phyloP scores from a whole-genome alignment of 2,797 vertebrate genomes.

The Chaenodraco wilsoni region DNA sequence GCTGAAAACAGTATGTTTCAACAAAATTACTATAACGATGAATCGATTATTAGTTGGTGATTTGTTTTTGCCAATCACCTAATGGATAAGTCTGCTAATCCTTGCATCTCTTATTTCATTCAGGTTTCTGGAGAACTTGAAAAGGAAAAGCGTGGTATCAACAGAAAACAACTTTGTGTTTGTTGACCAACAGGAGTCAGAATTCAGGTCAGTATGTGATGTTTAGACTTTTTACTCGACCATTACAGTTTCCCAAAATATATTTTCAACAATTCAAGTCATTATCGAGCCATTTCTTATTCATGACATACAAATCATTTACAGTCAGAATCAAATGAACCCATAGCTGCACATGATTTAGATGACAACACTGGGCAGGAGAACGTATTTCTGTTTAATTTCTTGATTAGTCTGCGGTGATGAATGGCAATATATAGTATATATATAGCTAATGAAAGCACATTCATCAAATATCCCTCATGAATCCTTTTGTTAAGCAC shows the following conservation, averaged over 20 bases:
- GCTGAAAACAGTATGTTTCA: too few relatives aligned
- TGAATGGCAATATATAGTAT: slow-evolving; percentile 37
- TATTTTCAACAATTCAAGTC: slow-evolving; percentile 11
- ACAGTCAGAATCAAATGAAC: slow-evolving; percentile 44
- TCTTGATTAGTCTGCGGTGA: slow-evolving; percentile 58
- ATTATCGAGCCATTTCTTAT: slow-evolving; percentile 36
- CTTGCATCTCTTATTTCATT: not conserved
- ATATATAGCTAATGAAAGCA: slow-evolving; percentile 37
- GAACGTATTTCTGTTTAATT: slow-evolving; percentile 48
- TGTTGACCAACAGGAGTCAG: not conserved
- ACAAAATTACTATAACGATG: too few relatives aligned
- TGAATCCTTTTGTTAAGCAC: slow-evolving; percentile 37
- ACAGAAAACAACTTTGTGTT: not conserved
- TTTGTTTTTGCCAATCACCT: too few relatives aligned
- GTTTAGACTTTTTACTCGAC: not conserved
- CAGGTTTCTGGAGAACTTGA: not conserved
- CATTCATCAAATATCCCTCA: slow-evolving; percentile 48
- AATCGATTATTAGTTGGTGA: too few relatives aligned
- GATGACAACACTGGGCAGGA: slow-evolving; percentile 30
- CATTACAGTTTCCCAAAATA: not conserved
- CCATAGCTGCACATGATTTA: slow-evolving; percentile 53
- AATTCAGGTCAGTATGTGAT: not conserved
- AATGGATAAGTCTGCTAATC: too few relatives aligned
- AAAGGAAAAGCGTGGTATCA: too few relatives aligned
- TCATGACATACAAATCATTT: slow-evolving; percentile 37